A percentile compares a stretch with the other conserved stretches of the same genome.
Evolutionary conservation across 2,888 invertebrate genomes (phyloP).

Genomic region (Diabrotica balteata): DNA sequence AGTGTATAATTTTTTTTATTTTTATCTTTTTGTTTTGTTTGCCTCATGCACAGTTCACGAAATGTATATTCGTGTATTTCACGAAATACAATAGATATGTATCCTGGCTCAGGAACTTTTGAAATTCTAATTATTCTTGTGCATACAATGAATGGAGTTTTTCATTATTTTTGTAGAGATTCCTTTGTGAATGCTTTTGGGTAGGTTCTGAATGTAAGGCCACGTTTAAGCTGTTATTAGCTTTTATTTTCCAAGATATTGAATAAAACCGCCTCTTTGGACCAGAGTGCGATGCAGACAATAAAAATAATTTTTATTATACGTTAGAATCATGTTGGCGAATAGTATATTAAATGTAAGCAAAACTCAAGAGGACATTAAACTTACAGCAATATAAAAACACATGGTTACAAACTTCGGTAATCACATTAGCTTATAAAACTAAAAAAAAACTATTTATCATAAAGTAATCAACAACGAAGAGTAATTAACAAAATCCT

Average conservation of each 20-base stretch:
- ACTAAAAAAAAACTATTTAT: too few species aligned
- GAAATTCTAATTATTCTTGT: constrained; percentile 33
- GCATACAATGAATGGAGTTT: constrained; percentile 28
- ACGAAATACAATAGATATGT: constrained; percentile 29
- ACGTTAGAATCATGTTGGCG: not conserved
- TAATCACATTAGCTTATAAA: too few species aligned
- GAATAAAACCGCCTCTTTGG: constrained; percentile 2
- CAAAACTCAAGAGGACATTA: not conserved
- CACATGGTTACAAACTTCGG: not conserved
- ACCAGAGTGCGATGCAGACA: not conserved
- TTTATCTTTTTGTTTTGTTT: constrained; percentile 15
- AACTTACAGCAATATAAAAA: not conserved
- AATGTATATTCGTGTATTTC: constrained; percentile 16
- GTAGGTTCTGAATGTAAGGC: constrained; percentile 14
- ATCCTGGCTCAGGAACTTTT: constrained; percentile 23
- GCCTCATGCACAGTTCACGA: constrained; percentile 6
- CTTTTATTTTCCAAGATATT: constrained; percentile 25
- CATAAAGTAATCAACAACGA: too few species aligned
- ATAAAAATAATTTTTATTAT: not conserved
- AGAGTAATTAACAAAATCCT: too few species aligned
- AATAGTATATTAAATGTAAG: not conserved
- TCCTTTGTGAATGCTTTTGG: constrained; percentile 25
- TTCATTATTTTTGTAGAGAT: constrained; percentile 29
- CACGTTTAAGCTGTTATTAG: constrained; percentile 18
- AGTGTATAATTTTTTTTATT: constrained; percentile 6